phyloP scores from a whole-genome alignment of 2,888 invertebrate species.

The Tiliacea citrago region DNA sequence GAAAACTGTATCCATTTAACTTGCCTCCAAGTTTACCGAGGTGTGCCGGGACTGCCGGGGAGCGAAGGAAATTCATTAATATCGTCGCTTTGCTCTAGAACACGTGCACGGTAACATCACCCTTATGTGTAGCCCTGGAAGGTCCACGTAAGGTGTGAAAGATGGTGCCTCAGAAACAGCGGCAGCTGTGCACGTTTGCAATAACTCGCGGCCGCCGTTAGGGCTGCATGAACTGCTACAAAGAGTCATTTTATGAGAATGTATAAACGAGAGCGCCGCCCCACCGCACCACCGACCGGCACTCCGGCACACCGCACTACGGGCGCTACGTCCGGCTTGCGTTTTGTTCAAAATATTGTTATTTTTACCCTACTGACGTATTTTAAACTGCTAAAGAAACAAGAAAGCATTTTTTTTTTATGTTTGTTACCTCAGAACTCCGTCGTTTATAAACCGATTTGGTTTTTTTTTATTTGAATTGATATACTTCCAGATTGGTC shows the following conservation, averaged over 20 bases:
- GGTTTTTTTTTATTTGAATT: too few relatives aligned
- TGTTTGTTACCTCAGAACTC: too few relatives aligned
- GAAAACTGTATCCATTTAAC: slow-evolving; percentile 69
- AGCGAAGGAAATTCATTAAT: slow-evolving; percentile 64
- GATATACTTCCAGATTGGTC: too few relatives aligned
- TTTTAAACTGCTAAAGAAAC: slow-evolving; percentile 1
- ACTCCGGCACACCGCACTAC: background rate
- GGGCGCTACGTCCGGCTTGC: background rate
- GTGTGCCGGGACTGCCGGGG: slow-evolving; percentile 26
- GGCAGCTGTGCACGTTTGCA: slow-evolving; percentile 45
- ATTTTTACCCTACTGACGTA: background rate
- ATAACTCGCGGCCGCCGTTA: slow-evolving; percentile 36
- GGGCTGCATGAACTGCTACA: slow-evolving; percentile 49
- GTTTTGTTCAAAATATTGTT: slow-evolving; percentile 12
- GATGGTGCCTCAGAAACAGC: slow-evolving; percentile 10
- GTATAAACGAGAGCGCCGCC: slow-evolving; percentile 9
- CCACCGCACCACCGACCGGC: too few relatives aligned
- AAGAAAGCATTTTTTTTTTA: too few relatives aligned
- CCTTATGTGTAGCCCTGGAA: slow-evolving; percentile 32
- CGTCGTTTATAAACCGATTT: too few relatives aligned
- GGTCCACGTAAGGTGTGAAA: slow-evolving; percentile 28
- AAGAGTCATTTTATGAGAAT: slow-evolving; percentile 33
- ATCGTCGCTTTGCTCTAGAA: slow-evolving; percentile 38
- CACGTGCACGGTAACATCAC: slow-evolving; percentile 27
- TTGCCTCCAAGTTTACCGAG: slow-evolving; percentile 53